phyloP scores from a whole-genome alignment of 2,113 vertebrate genomes.

The Hypanus sabinus region DNA sequence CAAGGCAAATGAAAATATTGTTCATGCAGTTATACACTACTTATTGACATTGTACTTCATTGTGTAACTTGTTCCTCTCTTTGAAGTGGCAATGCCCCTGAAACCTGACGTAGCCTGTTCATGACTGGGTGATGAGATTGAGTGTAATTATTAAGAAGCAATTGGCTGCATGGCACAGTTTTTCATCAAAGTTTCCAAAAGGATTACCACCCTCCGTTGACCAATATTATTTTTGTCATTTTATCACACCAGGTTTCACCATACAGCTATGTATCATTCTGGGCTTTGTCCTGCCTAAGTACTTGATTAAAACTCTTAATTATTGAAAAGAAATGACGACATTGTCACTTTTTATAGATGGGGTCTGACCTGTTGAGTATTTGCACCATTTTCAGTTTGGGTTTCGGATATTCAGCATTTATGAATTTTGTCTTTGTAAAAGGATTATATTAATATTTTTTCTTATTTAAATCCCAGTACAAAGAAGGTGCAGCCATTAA shows the following conservation, averaged over 20 bases:
- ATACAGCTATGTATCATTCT: not conserved
- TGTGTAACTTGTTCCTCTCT: not conserved
- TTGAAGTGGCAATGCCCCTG: not conserved
- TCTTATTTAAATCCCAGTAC: not conserved
- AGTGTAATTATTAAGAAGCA: too few relatives aligned
- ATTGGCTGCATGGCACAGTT: too few relatives aligned
- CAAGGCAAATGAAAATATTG: too few relatives aligned
- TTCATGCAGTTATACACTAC: too few relatives aligned
- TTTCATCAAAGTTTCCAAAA: not conserved
- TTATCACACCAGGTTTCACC: not conserved
- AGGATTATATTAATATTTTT: not conserved
- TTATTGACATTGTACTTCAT: not conserved
- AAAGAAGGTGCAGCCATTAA: constrained; percentile 10
- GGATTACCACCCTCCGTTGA: not conserved
- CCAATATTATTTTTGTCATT: not conserved
- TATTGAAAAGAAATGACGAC: not conserved
- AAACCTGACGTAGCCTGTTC: not conserved
- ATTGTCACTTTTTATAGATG: not conserved
- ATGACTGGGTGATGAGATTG: too few relatives aligned
- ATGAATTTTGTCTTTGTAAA: not conserved
- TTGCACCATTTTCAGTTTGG: not conserved
- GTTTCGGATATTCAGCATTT: not conserved
- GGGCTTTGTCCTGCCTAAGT: not conserved
- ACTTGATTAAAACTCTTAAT: not conserved
- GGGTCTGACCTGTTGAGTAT: not conserved